Base-by-base conservation (phyloP, 2,113 vertebrate species). In the Petrocephalus zakoni region DNA sequence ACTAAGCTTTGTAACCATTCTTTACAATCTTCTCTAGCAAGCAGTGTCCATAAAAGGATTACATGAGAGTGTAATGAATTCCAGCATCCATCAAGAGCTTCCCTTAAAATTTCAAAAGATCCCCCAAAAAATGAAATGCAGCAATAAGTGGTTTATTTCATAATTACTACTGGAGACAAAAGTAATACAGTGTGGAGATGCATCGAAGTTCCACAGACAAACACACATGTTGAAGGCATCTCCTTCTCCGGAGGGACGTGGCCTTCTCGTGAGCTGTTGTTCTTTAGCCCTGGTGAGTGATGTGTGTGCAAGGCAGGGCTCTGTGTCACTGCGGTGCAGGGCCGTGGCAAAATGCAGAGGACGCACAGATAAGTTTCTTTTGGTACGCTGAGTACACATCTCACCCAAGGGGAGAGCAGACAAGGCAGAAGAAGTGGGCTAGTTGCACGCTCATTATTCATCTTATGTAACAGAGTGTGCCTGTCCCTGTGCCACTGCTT, bases 381-480 rank as follows among this genome's bases (percentile, higher is more conserved):
- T 85, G 42, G 84, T 85, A 29, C 29, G 51, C 84, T 17, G 22
- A 49, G 49, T 55, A 85, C 84, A 58, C 84, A 85, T 51, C 13
- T 85, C 49, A 51, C 83, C 46, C 83, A 86, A 86, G 29, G n/a
- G 51, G n/a, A 55, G 49, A 52, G 29, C 25, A 75, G 29, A 17
- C 68, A 75, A 75, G 68, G 11, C 68, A 6, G 34, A 82, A 82
- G 15, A 82, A 82, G 78, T 21, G 34, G 19, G 78, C 34, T 46
- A 22, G 25, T 42, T 15, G 55, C 55, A 34, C 19, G 53, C 53
- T 87, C 85, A 87, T 87, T 87, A 87, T 87, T 34, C 85, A 61
- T 87, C 55, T 87, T 61, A 87, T 87, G 85, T 87, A 87, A 87
- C 85, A 42, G 13, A 15, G 85, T 29, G 34, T 37, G 53, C 19